Percentiles rank a stretch among this genome's conserved stretches.
These are phyloP conservation scores for Torymus texanus DNA, from an alignment of 2,888 invertebrate species.

Conservation along the genomic window DNA sequence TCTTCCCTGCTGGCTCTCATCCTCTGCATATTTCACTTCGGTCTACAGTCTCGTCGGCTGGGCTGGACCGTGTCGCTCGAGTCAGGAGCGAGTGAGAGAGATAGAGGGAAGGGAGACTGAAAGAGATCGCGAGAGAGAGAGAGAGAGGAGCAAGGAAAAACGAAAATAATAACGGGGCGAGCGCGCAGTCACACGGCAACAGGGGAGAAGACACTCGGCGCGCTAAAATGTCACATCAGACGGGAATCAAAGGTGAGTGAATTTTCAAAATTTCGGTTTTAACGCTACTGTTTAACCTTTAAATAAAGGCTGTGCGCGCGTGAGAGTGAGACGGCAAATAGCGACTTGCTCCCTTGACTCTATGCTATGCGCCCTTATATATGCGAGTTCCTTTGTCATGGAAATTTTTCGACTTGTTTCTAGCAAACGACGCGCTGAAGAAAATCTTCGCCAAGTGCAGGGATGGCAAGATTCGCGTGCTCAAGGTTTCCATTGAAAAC, in stretches of 20 bases:
- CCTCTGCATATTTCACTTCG: constrained; percentile 17
- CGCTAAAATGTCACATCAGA: constrained; percentile 91
- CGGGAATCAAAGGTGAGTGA: constrained; percentile 87
- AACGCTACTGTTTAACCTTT: too few species aligned
- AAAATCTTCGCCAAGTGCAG: constrained; percentile 89
- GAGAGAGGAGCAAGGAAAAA: constrained; percentile 18
- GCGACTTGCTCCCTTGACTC: too few species aligned
- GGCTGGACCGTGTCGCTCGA: constrained; percentile 37
- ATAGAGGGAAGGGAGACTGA: too few species aligned
- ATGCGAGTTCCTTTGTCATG: constrained; percentile 15
- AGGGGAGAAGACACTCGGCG: neutral
- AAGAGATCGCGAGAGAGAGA: too few species aligned
- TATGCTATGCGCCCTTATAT: too few species aligned
- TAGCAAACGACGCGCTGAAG: constrained; percentile 89
- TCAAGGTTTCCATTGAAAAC: constrained; percentile 91
- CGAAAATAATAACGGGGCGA: constrained; percentile 35
- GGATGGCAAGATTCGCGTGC: constrained; percentile 85
- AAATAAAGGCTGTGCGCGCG: too few species aligned
- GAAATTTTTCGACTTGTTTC: constrained; percentile 43
- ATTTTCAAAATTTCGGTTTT: too few species aligned
- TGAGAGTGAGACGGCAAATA: too few species aligned
- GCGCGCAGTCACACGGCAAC: constrained; percentile 26
- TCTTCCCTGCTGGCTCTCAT: constrained; percentile 16
- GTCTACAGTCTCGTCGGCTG: constrained; percentile 37
- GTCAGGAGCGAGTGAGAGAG: too few species aligned